Evolutionary conservation across 2,113 vertebrate genomes (phyloP).

Genomic region (Urocitellus parryii): DNA sequence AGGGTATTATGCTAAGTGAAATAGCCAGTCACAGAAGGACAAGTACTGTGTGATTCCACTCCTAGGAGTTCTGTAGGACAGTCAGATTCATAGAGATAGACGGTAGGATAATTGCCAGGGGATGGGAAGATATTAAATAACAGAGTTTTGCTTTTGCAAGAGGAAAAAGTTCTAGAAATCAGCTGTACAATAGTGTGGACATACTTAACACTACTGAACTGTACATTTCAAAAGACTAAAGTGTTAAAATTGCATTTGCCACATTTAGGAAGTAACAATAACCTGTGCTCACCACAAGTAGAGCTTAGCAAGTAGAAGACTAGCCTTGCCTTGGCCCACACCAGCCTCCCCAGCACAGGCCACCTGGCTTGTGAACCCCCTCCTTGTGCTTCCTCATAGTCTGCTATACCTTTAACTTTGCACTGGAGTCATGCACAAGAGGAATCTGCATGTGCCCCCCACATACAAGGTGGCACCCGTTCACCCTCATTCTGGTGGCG

Average conservation of each 20-base stretch:
- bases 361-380: neutral
- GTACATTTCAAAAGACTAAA: too few species aligned
- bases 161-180: neutral
- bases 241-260: neutral
- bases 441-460: neutral
- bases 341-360: neutral
- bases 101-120: neutral
- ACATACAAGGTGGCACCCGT: too few species aligned
- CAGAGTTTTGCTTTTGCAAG: neutral
- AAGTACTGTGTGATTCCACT: neutral
- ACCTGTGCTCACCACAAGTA: too few species aligned
- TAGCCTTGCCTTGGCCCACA: too few species aligned
- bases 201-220: neutral
- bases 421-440: neutral
- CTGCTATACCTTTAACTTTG: too few species aligned
- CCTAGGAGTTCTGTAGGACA: too few species aligned
- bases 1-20: neutral
- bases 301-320: neutral
- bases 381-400: neutral
- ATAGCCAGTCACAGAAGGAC: neutral
- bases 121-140: neutral
- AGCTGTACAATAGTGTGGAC: too few species aligned
- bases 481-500: fast-evolving
- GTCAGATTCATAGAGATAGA: neutral
- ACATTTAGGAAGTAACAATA: neutral